Conservation (phyloP, 1,140 invertebrate species). For the Bombus fervidus region DNA sequence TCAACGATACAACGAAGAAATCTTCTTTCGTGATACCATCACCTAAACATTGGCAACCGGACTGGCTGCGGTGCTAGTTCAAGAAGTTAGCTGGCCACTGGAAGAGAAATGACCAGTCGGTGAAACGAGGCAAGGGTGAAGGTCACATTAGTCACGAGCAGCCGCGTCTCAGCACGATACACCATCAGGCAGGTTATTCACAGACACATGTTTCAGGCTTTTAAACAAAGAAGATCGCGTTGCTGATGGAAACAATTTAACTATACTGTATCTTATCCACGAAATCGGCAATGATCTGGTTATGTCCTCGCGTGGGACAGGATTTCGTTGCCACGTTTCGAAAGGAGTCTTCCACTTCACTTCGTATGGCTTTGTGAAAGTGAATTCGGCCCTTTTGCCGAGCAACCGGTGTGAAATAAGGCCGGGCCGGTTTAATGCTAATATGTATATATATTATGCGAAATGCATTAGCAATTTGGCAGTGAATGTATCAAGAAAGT, state of each 20-base stretch:
- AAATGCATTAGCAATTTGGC: neutral
- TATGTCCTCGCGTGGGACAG: neutral
- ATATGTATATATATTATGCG: neutral
- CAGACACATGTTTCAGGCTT: neutral
- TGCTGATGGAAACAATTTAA: neutral
- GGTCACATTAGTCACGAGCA: conserved; percentile 60
- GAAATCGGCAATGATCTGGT: neutral
- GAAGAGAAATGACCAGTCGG: conserved; percentile 61
- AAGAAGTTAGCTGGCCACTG: conserved; percentile 39
- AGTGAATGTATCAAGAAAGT: neutral
- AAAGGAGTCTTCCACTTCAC: neutral
- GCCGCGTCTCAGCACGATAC: conserved; percentile 28
- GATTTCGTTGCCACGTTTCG: neutral
- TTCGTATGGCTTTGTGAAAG: conserved; percentile 1
- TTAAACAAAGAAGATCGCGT: neutral
- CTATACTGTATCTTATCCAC: neutral
- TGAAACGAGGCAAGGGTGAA: conserved; percentile 67
- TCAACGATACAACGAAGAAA: too few relatives aligned
- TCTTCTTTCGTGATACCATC: neutral
- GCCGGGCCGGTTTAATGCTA: neutral
- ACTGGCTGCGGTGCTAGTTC: conserved; percentile 35
- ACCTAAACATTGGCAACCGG: conserved; percentile 34
- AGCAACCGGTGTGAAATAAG: neutral
- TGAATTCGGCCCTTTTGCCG: neutral
- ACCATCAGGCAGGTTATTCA: conserved; percentile 4